Evolutionary conservation across 2,888 invertebrate genomes (phyloP), one percentile per base, ranked within the genome.

Genomic region (Biston betularia): DNA sequence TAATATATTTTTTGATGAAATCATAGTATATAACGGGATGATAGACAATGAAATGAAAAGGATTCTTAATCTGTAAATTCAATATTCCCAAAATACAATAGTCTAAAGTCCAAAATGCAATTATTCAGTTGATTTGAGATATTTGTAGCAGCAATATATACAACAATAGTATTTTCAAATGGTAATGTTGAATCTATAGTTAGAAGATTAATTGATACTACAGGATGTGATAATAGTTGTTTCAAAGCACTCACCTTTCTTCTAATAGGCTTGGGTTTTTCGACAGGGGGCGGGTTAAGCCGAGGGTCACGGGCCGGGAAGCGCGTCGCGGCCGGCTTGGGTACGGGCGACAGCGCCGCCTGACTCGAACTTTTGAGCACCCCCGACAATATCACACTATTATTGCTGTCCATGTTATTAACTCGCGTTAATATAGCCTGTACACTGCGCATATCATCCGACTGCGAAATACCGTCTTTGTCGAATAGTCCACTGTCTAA

Each of bases 401-500:
- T 93, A 82, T 90, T 91, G 65, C 92, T 90, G 84, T 94, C 93
- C 93, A 94, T 94, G 79, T 89, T 94, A 78, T 90, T 94, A 79
- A 94, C 94, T 65, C 93, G 89, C 76, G 90, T 91, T 78, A 94
- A 79, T 71, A 94, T 93, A 79, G 92, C 94, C 68, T 92, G 91
- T 49, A 94, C 94, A 78, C 90, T 93, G 71, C 87, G 89, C 77
- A 93, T 80, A 63, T 94, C 94, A 71, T 94, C 93, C 76, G 83
- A 89, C 45, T 85, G 87, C 68, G 88, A 87, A 73, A 84, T 83
- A 79, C 84, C 85, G 78, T 88, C 89, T 74, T 88, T 89, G 78
- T 89, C 91, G 70, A 90, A 90, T 77, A 92, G 82, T 85, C 89
- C 86, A 83, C 79, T 87, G 77, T 93, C 92, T 85, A 92, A 86